These are phyloP conservation scores for Lithophane leautieri DNA, from an alignment of 2,888 invertebrate genomes.

Conservation along the genomic window DNA sequence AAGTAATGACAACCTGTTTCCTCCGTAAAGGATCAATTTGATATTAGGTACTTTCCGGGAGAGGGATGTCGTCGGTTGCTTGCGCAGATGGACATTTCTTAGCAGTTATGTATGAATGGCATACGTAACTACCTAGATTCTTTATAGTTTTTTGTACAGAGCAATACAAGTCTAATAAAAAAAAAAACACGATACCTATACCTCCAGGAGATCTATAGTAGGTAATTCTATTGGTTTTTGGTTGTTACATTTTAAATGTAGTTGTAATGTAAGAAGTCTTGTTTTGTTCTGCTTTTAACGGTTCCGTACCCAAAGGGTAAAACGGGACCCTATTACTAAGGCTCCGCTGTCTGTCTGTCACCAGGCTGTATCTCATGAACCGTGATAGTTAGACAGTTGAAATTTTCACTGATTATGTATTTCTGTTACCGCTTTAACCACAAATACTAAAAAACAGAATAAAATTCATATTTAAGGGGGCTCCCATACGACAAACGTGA, in stretches of 20 bases:
- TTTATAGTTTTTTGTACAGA: background rate
- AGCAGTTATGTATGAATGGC: too few relatives aligned
- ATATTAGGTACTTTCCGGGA: conserved; percentile 6
- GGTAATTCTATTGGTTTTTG: background rate
- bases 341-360: too few relatives aligned
- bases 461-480: too few relatives aligned
- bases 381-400: too few relatives aligned
- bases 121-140: background rate
- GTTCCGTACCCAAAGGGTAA: too few relatives aligned
- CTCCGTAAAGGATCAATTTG: background rate
- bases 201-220: background rate
- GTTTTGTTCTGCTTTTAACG: background rate
- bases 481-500: too few relatives aligned
- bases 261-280: too few relatives aligned
- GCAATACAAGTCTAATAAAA: background rate
- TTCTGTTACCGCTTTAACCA: too few relatives aligned
- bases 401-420: too few relatives aligned
- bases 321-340: too few relatives aligned
- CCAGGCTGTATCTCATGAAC: too few relatives aligned
- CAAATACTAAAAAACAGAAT: too few relatives aligned
- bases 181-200: background rate
- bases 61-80: background rate
- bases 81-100: background rate
- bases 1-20: conserved; percentile 21
- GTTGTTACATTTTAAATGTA: background rate